Base-by-base conservation (phyloP, 2,888 invertebrate species). In the Geotrupes spiniger region DNA sequence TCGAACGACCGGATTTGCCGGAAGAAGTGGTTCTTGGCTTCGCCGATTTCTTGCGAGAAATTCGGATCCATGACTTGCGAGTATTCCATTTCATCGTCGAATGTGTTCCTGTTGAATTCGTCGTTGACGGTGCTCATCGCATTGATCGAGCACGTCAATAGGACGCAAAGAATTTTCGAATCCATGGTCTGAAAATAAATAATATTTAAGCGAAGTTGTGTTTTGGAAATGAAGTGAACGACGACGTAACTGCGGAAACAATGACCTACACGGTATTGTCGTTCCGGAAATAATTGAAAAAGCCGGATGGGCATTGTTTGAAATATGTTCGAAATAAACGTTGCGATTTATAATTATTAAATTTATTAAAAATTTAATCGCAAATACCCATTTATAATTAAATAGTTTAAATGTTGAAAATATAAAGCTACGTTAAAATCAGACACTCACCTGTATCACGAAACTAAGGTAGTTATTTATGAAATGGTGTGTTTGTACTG, bases 221-320 rank as follows among this genome's bases (percentile, higher is more conserved):
- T 27, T 41, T 26, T 14, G 11, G 12, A 9, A 31, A 17, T 42
- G n/a, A 11, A 11, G 12, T 38, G 21, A 27, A 25, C 28, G 6
- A 11, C 28, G 28, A 42, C 8, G 21, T 39, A 48, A 36, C 41
- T 39, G 43, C 51, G 57, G 53, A 60, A 58, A 42, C 61, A 58
- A 52, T 59, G 60, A 61, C 59, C 62, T 50, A 49, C 43, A 51
- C 51, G 47, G 52, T 56, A 51, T 59, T 59, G 57, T 60, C 57
- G 58, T 33, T 55, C 63, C 57, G 63, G 63, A 64, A 53, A 48
- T 46, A 28, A 48, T 46, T 57, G 61, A 64, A 64, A 59, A 54
- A 58, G 53, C 63, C 61, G 63, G 63, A 64, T 56, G 57, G 44
- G 46, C 45, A 50, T 44, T 45, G 52, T 52, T 33, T 39, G 49